Percentiles rank a stretch among this genome's conserved stretches.
Conservation (phyloP, 1,140 invertebrate species). For the Drosophila murphyi region DNA sequence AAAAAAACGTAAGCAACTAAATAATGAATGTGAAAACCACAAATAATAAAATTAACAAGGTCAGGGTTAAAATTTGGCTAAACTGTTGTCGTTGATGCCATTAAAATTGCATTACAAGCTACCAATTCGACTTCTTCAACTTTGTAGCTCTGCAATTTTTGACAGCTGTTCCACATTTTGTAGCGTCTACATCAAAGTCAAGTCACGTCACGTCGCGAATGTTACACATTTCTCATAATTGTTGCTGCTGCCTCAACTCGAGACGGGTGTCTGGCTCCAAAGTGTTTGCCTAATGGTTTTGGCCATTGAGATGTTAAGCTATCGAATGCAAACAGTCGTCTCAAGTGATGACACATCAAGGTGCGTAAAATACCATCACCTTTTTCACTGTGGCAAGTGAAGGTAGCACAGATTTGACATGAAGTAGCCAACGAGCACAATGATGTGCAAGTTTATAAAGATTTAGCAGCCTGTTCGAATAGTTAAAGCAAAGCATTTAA, state of each 20-base stretch:
- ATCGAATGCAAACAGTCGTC: constrained; percentile 30
- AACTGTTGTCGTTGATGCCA: constrained; percentile 35
- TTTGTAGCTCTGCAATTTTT: constrained; percentile 23
- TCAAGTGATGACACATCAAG: constrained; percentile 70
- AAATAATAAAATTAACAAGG: constrained; percentile 57
- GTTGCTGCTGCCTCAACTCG: constrained; percentile 19
- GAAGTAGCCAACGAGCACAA: constrained; percentile 2
- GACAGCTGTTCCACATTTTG: constrained; percentile 67
- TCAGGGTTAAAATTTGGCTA: constrained; percentile 56
- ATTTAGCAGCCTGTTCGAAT: not conserved
- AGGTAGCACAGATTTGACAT: not conserved
- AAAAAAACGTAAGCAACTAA: constrained; percentile 55
- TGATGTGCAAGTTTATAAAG: not conserved
- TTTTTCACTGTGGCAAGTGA: constrained; percentile 13
- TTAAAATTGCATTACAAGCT: constrained; percentile 56
- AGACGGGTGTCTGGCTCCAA: constrained; percentile 13
- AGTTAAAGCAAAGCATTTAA: not conserved
- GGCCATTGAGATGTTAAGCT: constrained; percentile 52
- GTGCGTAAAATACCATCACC: constrained; percentile 32
- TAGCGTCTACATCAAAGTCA: constrained; percentile 72
- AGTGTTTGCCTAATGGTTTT: constrained; percentile 54
- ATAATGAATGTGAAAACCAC: constrained; percentile 17
- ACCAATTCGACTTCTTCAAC: constrained; percentile 22
- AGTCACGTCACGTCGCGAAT: constrained; percentile 47
- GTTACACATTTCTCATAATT: constrained; percentile 64